These are phyloP conservation scores for Hypolimnas misippus DNA, from an alignment of 2,888 invertebrate species.

Conservation along the genomic window DNA sequence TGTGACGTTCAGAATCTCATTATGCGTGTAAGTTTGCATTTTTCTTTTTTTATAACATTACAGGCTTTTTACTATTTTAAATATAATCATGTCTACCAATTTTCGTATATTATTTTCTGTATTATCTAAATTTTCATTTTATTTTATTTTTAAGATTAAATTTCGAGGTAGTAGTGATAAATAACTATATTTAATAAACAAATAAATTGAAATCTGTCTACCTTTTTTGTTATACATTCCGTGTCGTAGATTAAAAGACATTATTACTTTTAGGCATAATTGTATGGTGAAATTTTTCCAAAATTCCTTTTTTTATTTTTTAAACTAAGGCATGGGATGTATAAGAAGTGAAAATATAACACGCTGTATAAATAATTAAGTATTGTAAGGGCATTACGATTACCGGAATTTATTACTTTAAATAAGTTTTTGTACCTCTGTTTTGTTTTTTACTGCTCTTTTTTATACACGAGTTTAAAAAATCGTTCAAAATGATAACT, in stretches of 20 bases:
- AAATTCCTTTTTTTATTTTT: conserved; percentile 17
- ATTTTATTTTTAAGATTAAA: conserved; percentile 12
- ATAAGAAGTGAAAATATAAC: conserved; percentile 20
- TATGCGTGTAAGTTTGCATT: conserved; percentile 1
- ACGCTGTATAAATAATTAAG: conserved; percentile 29
- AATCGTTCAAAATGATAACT: too few species aligned
- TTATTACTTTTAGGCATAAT: background rate
- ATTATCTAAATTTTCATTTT: background rate
- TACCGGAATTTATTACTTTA: conserved; percentile 16
- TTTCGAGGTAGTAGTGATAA: background rate
- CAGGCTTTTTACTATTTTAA: conserved; percentile 10
- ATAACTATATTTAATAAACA: conserved; percentile 10
- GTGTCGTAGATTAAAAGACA: conserved; percentile 25
- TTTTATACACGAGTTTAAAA: too few species aligned
- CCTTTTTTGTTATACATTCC: conserved; percentile 23
- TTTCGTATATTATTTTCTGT: background rate
- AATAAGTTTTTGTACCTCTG: background rate
- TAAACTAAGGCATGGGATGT: conserved; percentile 31
- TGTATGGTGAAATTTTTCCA: background rate
- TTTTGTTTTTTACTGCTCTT: too few species aligned
- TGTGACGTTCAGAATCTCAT: conserved; percentile 28
- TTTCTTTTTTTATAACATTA: conserved; percentile 24
- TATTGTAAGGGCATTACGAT: background rate
- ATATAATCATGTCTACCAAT: conserved; percentile 10
- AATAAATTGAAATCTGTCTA: conserved; percentile 35